Conservation (phyloP, 2,888 invertebrate species). For the Tachina lurida region DNA sequence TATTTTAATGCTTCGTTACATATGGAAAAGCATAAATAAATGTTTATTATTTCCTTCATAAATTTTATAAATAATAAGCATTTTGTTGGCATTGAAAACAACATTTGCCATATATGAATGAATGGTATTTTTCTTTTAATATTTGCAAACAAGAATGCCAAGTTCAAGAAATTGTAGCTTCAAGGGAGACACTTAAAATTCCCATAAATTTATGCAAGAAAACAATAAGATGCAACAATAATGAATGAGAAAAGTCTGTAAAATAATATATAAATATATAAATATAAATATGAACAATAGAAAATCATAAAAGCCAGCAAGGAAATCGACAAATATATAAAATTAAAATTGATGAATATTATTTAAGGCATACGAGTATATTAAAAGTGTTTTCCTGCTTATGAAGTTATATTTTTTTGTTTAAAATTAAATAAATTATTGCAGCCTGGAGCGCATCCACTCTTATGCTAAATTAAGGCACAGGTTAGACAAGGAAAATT, state of each 20-base stretch:
- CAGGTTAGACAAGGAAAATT: neutral
- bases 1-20: slow-evolving; percentile 58
- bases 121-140: slow-evolving; percentile 32
- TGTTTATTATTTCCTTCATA: slow-evolving; percentile 65
- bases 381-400: slow-evolving; percentile 1
- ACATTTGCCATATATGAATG: slow-evolving; percentile 61
- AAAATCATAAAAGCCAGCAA: slow-evolving; percentile 1
- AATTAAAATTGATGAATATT: slow-evolving; percentile 34
- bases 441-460: slow-evolving; percentile 39
- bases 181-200: slow-evolving; percentile 64
- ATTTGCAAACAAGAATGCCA: slow-evolving; percentile 61
- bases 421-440: slow-evolving; percentile 10
- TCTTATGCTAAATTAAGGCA: neutral
- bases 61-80: slow-evolving; percentile 47
- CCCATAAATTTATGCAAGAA: slow-evolving; percentile 56
- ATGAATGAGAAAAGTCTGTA: neutral
- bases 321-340: neutral
- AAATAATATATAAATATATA: slow-evolving; percentile 27
- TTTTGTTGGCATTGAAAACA: slow-evolving; percentile 67
- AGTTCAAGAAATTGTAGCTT: slow-evolving; percentile 65
- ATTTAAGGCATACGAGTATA: slow-evolving; percentile 24
- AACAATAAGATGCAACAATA: slow-evolving; percentile 28
- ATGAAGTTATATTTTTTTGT: slow-evolving; percentile 36
- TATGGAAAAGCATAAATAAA: slow-evolving; percentile 54
- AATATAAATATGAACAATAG: slow-evolving; percentile 22